Evolutionary conservation across 2,888 invertebrate genomes (phyloP).

Genomic region (Gasteruption jaculator): DNA sequence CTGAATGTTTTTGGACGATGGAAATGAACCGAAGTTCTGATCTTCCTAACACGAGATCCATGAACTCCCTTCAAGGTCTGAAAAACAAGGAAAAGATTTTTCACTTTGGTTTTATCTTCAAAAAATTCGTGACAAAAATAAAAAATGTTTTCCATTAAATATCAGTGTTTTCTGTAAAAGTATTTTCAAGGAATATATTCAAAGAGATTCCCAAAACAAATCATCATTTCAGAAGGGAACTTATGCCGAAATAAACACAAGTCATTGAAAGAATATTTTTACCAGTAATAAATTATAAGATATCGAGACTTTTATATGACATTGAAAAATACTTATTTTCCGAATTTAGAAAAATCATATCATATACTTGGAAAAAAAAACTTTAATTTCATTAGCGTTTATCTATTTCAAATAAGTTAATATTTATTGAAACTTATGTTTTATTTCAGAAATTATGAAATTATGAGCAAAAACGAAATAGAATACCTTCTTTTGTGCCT

Average conservation of each 20-base stretch:
- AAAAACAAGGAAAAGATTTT: constrained; percentile 29
- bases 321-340: background rate
- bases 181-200: constrained; percentile 35
- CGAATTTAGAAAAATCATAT: background rate
- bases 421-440: background rate
- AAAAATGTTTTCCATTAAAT: constrained; percentile 14
- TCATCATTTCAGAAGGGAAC: constrained; percentile 53
- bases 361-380: background rate
- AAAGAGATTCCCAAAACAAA: constrained; percentile 59
- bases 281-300: background rate
- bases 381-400: background rate
- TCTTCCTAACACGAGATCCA: constrained; percentile 82
- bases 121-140: background rate
- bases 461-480: background rate
- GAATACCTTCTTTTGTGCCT: constrained; percentile 79
- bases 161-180: constrained; percentile 17
- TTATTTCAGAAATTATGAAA: no score
- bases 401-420: background rate
- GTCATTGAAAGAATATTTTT: constrained; percentile 5
- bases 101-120: no score
- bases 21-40: constrained; percentile 95
- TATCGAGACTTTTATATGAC: constrained; percentile 1
- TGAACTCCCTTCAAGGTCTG: constrained; percentile 88
- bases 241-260: no score
- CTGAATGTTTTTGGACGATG: constrained; percentile 90